phyloP scores from a whole-genome alignment of 2,888 invertebrate genomes.

The Cryptocheilus praepositus region DNA sequence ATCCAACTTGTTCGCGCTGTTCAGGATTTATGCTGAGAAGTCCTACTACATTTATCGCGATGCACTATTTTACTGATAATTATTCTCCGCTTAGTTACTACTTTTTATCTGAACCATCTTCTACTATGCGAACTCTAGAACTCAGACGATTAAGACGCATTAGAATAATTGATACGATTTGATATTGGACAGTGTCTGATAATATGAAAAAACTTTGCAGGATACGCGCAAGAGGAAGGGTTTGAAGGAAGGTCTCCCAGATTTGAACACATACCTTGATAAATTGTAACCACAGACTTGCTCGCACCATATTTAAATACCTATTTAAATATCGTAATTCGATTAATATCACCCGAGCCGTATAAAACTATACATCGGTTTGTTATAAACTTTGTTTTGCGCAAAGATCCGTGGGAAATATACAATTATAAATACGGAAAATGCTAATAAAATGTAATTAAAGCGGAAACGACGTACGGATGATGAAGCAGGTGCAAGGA shows the following conservation, averaged over 20 bases:
- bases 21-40: too few species aligned
- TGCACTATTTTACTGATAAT: too few species aligned
- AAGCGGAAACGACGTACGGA: constrained; percentile 56
- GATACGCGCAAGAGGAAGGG: constrained; percentile 99
- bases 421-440: constrained; percentile 57
- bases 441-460: constrained; percentile 61
- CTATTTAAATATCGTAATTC: constrained; percentile 73
- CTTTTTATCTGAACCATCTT: too few species aligned
- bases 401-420: constrained; percentile 57
- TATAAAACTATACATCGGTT: constrained; percentile 59
- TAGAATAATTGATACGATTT: neutral
- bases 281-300: constrained; percentile 88
- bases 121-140: too few species aligned
- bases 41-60: too few species aligned
- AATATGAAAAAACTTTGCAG: constrained; percentile 73
- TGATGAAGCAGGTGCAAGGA: constrained; percentile 55
- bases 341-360: constrained; percentile 63
- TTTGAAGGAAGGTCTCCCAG: constrained; percentile 97
- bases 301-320: constrained; percentile 71
- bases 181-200: too few species aligned
- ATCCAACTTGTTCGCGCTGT: too few species aligned
- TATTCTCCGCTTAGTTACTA: too few species aligned
- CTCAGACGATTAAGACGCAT: too few species aligned
- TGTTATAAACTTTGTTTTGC: constrained; percentile 63
- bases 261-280: constrained; percentile 96